phyloP scores from a whole-genome alignment of 2,888 invertebrate species.

The Polyploca ridens region DNA sequence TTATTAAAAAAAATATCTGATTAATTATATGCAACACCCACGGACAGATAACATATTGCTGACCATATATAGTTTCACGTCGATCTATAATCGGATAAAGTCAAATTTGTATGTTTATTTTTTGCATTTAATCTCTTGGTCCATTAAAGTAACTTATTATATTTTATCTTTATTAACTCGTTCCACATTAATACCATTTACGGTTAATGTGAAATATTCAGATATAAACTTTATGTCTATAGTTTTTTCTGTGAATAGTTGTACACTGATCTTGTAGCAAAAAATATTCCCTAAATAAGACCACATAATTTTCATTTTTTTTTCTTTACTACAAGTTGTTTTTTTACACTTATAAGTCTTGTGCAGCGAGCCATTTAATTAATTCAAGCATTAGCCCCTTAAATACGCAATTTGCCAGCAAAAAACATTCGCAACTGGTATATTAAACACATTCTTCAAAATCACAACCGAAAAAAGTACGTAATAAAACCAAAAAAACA shows the following conservation, averaged over 20 bases:
- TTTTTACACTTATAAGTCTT: not conserved
- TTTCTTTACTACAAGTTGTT: not conserved
- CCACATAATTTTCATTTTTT: not conserved
- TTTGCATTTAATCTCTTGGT: constrained; percentile 4
- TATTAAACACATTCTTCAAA: constrained; percentile 33
- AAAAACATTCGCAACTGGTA: constrained; percentile 9
- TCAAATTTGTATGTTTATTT: constrained; percentile 14
- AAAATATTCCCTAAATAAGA: not conserved
- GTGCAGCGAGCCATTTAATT: constrained; percentile 5
- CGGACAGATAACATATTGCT: constrained; percentile 10
- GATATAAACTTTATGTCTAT: not conserved
- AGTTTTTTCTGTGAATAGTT: too few relatives aligned
- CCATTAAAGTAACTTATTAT: not conserved
- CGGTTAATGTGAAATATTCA: not conserved
- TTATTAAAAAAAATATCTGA: constrained; percentile 1
- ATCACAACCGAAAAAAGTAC: constrained; percentile 20
- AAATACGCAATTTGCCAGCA: not conserved
- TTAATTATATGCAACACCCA: constrained; percentile 8
- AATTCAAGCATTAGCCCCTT: constrained; percentile 2
- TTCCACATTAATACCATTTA: not conserved
- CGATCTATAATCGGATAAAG: constrained; percentile 9
- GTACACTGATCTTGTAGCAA: not conserved
- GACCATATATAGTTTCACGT: constrained; percentile 8
- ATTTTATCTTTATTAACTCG: constrained; percentile 6
- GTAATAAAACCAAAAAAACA: constrained; percentile 25